Base-by-base conservation (phyloP, 1,140 invertebrate genomes). In the Diorhabda carinulata region DNA sequence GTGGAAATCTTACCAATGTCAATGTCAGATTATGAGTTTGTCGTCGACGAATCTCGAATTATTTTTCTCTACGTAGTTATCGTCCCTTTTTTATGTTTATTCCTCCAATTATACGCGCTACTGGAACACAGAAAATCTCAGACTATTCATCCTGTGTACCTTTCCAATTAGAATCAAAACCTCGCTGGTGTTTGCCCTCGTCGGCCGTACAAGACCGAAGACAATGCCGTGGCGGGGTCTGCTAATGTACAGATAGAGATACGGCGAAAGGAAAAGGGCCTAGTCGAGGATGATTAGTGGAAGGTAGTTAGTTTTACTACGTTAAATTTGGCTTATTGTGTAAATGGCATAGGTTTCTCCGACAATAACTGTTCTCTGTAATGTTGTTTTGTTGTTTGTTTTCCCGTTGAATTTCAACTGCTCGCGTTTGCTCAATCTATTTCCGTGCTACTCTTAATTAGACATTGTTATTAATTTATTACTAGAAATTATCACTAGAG, bases 221-320 rank as follows among this genome's bases (percentile, higher is more conserved):
- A 52, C 47, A 52, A 52, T 52, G 47, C 47, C 25, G 25, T 25
- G 47, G 47, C n/a, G n/a, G 47, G 47, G 47, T n/a, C 47, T 52
- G n/a, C 6, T 6, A 52, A n/a, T n/a, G n/a, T 52, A n/a, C n/a
- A 52, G 47, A 52, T 52, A 52, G 47, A 52, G 47, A 52, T 52
- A 52, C 47, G 47, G 47, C 47, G n/a, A 52, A 52, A n/a, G 47
- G 6, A 52, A 52, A 52, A 52, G 47, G 47, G 47, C 47, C 47
- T 52, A 52, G 47, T 52, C 2, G 47, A 52, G 47, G 47, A 52
- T 52, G 47, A 52, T 52, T 52, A 52, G 47, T 52, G 47, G 47
- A 52, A n/a, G 47, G 47, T 52, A 52, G 47, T 52, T 52, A 52
- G 47, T 52, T 52, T 52, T 52, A 52, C 47, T 52, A 52, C 47